phyloP scores from a whole-genome alignment of 92 coral and sea anemone species.

The Epizoanthus ramosus region DNA sequence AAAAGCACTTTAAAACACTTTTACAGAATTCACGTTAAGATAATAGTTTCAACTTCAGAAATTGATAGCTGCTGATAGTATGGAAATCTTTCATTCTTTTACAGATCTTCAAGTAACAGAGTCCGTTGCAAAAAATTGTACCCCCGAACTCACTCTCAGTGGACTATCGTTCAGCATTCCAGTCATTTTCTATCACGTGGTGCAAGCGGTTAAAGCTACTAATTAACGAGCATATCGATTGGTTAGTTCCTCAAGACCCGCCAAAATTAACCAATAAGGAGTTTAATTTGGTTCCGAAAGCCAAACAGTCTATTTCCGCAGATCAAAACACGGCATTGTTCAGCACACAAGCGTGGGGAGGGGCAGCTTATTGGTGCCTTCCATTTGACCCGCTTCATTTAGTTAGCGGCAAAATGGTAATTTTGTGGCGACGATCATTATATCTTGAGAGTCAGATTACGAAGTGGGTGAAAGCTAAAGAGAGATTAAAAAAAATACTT shows the following conservation, averaged over 20 bases:
- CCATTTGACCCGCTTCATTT: constrained; percentile 5
- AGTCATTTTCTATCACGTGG: constrained; percentile 37
- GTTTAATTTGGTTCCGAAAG: constrained; percentile 14
- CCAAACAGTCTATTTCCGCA: constrained; percentile 28
- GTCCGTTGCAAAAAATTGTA: constrained; percentile 11
- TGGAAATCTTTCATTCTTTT: constrained; percentile 17
- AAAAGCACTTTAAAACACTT: not conserved
- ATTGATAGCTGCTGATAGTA: not conserved
- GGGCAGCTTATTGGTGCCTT: not conserved
- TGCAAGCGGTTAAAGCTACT: not conserved
- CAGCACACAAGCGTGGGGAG: not conserved
- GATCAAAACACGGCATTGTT: not conserved
- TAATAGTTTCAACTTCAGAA: constrained; percentile 17
- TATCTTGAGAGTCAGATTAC: constrained; percentile 21
- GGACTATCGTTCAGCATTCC: constrained; percentile 31
- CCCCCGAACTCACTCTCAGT: not conserved
- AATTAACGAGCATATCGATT: constrained; percentile 37
- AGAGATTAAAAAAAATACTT: not conserved
- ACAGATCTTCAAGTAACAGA: constrained; percentile 8
- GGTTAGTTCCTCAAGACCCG: constrained; percentile 21
- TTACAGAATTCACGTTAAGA: constrained; percentile 18
- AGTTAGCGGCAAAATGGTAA: constrained; percentile 34
- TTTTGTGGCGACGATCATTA: constrained; percentile 14
- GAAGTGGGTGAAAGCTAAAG: constrained; percentile 1
- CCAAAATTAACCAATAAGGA: constrained; percentile 36